phyloP scores from a whole-genome alignment of 2,797 vertebrate species.

The Danio albolineatus region DNA sequence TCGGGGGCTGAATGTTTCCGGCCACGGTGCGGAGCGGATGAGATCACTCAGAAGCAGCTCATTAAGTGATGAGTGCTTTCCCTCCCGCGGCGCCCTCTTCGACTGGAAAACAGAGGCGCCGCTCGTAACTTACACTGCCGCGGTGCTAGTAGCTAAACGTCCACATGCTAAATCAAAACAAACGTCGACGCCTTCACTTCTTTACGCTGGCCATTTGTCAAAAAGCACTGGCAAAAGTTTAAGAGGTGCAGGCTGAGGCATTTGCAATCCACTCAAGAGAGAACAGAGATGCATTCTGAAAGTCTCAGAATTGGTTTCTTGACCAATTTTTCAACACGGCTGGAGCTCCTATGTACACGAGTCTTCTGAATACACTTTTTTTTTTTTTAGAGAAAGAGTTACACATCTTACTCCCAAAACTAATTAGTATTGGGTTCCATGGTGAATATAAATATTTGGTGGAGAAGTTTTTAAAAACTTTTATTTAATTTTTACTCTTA shows the following conservation, averaged over 20 bases:
- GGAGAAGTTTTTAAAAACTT: too few species aligned
- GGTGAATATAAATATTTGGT: too few species aligned
- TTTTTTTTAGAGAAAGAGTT: too few species aligned
- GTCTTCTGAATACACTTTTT: too few species aligned
- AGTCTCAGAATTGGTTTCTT: too few species aligned
- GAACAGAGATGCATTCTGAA: too few species aligned
- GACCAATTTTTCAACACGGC: too few species aligned
- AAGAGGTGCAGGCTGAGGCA: not conserved
- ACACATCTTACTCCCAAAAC: too few species aligned
- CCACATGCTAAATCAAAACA: conserved; percentile 11
- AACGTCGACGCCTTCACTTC: not conserved
- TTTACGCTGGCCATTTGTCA: not conserved
- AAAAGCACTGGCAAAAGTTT: not conserved
- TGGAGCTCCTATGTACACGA: too few species aligned
- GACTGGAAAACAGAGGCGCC: conserved; percentile 42
- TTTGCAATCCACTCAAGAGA: too few species aligned
- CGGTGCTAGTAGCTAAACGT: not conserved
- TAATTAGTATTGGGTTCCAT: too few species aligned
- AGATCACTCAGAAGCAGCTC: conserved; percentile 63
- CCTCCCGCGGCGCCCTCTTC: conserved; percentile 51
- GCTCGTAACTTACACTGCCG: conserved; percentile 39
- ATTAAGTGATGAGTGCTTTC: conserved; percentile 63
- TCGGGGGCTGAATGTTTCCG: conserved; percentile 55
- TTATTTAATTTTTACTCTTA: too few species aligned
- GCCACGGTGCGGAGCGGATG: conserved; percentile 56